A percentile compares a stretch with the other conserved stretches of the same genome.
These are phyloP conservation scores for Drosophila lowei DNA, from an alignment of 1,140 invertebrate species.

Conservation along the genomic window DNA sequence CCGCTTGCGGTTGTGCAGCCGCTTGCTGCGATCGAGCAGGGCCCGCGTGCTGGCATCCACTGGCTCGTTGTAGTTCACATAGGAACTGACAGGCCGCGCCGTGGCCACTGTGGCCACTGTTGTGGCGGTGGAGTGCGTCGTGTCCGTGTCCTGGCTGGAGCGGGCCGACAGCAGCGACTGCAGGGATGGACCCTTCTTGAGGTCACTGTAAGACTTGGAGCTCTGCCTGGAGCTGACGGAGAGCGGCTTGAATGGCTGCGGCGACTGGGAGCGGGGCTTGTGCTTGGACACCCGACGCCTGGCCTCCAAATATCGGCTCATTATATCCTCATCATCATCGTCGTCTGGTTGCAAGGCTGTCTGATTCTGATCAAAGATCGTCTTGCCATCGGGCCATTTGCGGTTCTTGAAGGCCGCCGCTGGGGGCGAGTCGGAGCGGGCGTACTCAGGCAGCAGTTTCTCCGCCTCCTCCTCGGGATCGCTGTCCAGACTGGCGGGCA, in stretches of 20 bases:
- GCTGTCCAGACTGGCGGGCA: not conserved
- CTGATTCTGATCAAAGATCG: conserved; percentile 44
- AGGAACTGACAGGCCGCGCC: conserved; percentile 47
- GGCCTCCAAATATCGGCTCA: conserved; percentile 18
- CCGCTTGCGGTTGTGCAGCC: conserved; percentile 72
- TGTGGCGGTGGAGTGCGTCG: conserved; percentile 46
- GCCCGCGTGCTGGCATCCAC: conserved; percentile 69
- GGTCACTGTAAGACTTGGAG: conserved; percentile 63
- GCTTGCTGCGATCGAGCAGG: conserved; percentile 75
- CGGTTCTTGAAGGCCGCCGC: conserved; percentile 67
- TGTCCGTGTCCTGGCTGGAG: conserved; percentile 65
- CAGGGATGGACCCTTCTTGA: conserved; percentile 50
- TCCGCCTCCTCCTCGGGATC: conserved; percentile 31
- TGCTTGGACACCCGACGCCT: conserved; percentile 32
- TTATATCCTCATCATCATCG: conserved; percentile 41
- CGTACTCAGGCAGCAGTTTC: conserved; percentile 61
- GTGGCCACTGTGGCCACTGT: conserved; percentile 45
- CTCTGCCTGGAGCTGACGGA: conserved; percentile 45
- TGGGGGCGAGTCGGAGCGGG: conserved; percentile 59
- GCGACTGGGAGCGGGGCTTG: conserved; percentile 68
- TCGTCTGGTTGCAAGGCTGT: not conserved
- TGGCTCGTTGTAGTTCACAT: conserved; percentile 39
- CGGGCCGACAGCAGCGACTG: conserved; percentile 66
- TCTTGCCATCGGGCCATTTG: conserved; percentile 76
- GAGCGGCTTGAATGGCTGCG: conserved; percentile 60